phyloP scores from a whole-genome alignment of 2,888 invertebrate species.

The Sisyra terminalis region DNA sequence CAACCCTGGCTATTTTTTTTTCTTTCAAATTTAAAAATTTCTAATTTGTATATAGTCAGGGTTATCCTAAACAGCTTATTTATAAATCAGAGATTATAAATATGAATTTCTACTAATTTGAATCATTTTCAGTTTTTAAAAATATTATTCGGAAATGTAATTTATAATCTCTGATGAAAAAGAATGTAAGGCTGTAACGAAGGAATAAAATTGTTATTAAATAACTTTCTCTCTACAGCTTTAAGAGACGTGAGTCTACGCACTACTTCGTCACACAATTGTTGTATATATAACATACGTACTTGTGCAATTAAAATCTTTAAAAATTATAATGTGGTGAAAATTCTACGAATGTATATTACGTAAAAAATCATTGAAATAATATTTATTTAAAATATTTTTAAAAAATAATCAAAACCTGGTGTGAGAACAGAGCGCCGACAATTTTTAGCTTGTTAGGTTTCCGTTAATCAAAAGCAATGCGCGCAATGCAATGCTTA shows the following conservation, averaged over 20 bases:
- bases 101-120: neutral
- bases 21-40: neutral
- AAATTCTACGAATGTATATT: conserved; percentile 1
- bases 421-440: conserved; percentile 3
- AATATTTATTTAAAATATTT: conserved; percentile 1
- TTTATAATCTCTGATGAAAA: too few species aligned
- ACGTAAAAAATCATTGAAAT: neutral
- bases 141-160: neutral
- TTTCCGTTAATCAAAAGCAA: conserved; percentile 18
- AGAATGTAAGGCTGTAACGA: conserved; percentile 1
- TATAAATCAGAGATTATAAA: too few species aligned
- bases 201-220: conserved; percentile 15
- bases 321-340: neutral
- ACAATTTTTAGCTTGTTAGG: conserved; percentile 1
- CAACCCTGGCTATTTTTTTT: neutral
- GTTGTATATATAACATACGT: conserved; percentile 4
- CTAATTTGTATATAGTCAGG: neutral
- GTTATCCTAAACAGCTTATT: too few species aligned
- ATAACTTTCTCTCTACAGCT: conserved; percentile 28
- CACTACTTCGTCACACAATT: conserved; percentile 2
- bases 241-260: conserved; percentile 17
- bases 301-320: conserved; percentile 3
- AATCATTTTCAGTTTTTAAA: neutral
- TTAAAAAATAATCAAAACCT: conserved; percentile 1
- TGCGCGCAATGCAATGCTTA: conserved; percentile 31